Conservation (phyloP, 2,113 vertebrate genomes). For the Pongo abelii region DNA sequence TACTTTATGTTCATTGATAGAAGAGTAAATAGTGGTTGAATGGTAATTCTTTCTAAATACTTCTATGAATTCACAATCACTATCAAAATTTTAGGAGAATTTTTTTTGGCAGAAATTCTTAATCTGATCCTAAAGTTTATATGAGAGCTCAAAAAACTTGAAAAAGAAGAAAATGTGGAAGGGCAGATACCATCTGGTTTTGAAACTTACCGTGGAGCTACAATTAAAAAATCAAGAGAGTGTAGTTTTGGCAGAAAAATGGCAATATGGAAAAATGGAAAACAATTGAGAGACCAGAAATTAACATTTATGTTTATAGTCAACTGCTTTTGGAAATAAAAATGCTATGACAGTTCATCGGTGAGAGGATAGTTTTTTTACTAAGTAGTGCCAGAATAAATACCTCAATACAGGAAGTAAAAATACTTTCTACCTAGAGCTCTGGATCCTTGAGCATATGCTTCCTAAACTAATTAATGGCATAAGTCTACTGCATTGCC, state of each 20-base stretch:
- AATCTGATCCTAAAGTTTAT: neutral
- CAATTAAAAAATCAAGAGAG: neutral
- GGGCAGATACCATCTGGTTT: neutral
- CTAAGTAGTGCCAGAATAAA: neutral
- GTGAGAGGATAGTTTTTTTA: neutral
- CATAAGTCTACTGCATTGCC: rapidly evolving
- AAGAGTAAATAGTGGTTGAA: neutral
- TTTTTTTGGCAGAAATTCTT: neutral
- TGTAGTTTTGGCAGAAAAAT: neutral
- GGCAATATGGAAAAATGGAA: neutral
- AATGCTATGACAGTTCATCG: neutral
- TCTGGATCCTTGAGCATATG: neutral
- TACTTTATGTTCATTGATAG: neutral
- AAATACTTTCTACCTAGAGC: neutral
- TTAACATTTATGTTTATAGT: neutral
- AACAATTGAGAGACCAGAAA: neutral
- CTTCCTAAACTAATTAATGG: neutral
- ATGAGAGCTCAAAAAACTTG: neutral
- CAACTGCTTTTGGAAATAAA: neutral
- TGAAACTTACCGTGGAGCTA: neutral
- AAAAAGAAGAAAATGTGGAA: neutral
- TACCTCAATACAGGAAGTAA: neutral
- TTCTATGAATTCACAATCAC: neutral
- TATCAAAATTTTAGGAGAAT: neutral
- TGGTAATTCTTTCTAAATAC: neutral